These are phyloP conservation scores for Dinomys branickii DNA, from an alignment of 2,113 vertebrate genomes.

Conservation along the genomic window DNA sequence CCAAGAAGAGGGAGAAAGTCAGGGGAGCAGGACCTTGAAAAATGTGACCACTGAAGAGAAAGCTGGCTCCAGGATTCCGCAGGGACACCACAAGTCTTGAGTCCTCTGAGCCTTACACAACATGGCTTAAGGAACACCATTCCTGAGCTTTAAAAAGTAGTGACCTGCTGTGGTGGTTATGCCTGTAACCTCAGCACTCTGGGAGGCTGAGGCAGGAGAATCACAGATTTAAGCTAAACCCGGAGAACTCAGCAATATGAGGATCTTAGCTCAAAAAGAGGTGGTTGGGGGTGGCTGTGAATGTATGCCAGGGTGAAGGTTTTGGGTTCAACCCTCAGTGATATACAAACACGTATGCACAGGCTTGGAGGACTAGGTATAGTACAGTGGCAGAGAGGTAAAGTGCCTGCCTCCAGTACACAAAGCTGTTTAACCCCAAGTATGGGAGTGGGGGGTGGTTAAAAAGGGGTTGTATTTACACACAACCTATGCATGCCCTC, in stretches of 20 bases:
- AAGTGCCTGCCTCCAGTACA: not conserved
- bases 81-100: not conserved
- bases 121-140: too few species aligned
- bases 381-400: not conserved
- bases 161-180: not conserved
- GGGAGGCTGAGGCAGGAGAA: not conserved
- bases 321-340: not conserved
- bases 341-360: not conserved
- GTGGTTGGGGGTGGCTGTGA: not conserved
- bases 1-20: accelerated
- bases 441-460: not conserved
- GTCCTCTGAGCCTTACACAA: not conserved
- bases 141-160: too few species aligned
- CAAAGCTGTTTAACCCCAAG: not conserved
- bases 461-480: not conserved
- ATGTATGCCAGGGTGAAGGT: not conserved
- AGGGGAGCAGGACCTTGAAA: too few species aligned
- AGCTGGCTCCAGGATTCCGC: not conserved
- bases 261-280: not conserved
- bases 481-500: not conserved
- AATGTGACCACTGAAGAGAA: not conserved
- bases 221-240: not conserved
- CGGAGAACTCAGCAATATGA: not conserved
- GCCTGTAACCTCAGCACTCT: not conserved
- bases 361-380: not conserved